Evolutionary conservation across 2,797 vertebrate species (phyloP), one percentile per base, ranked within the genome.

Genomic region (Macropus fuliginosus): DNA sequence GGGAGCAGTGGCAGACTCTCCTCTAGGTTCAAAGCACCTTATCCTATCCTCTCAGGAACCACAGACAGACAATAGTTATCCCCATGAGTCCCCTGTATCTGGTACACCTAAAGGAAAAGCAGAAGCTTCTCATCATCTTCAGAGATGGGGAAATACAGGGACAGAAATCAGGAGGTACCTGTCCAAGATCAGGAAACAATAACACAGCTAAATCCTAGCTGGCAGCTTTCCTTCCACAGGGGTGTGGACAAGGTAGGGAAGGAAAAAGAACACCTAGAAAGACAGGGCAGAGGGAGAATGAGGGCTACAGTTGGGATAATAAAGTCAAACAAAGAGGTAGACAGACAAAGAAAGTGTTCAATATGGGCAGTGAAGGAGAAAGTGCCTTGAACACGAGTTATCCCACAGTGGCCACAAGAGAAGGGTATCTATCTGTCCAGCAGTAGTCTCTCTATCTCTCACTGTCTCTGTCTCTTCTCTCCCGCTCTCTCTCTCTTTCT

Each of bases 251-350:
- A 74, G 56, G 55, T 92, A 90, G 91, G 81, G 46, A 5, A 46
- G 40, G 27, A 87, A 50, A 50, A 87, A 50, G 18, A 40, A 87
- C 13, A 27, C 74, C 21, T 55, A 40, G 24, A 94, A 56, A 89
- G 93, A 95, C 81, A 55, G 52, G 95, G 90, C 91, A 59, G 24
- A 29, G 56, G 81, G 34, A n/a, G n/a, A 54, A 31, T 24, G 40
- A n/a, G 54, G 54, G 62, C 66, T 31, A 55, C 62, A 12, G 54
- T 13, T 4, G 91, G 91, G 94, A 54, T 90, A 59, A 95, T 94
- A 89, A 93, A 34, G 55, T 62, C 94, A 94, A 90, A 98, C 96
- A 98, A 97, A 97, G 96, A 93, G 91, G 94, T 91, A 97, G 96
- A 98, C 96, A 96, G 97, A 96, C 96, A 97, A 97, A 98, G 95